Evolutionary conservation across 92 coral and sea anemone species (phyloP).

Genomic region (Porites rus): DNA sequence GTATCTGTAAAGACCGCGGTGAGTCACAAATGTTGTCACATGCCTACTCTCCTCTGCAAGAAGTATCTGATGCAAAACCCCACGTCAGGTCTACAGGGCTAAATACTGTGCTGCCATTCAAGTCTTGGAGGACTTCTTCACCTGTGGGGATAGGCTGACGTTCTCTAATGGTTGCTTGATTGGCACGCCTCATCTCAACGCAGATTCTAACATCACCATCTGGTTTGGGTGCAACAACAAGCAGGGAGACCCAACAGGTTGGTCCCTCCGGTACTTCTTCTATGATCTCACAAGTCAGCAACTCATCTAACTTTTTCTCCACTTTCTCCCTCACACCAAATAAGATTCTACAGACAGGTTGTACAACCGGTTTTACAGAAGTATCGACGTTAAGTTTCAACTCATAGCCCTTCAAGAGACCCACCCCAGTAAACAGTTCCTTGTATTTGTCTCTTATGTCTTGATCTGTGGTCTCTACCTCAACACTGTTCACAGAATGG

Average conservation of each 20-base stretch:
- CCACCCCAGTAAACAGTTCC: slow-evolving; percentile 33
- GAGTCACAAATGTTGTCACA: no score
- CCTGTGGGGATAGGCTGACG: no score
- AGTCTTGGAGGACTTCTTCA: no score
- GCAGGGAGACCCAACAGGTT: background rate
- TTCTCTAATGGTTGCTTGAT: background rate
- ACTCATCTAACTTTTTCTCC: no score
- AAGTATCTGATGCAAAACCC: no score
- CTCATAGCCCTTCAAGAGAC: slow-evolving; percentile 30
- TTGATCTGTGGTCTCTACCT: background rate
- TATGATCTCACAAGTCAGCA: no score
- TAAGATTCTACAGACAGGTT: slow-evolving; percentile 12
- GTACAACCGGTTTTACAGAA: slow-evolving; percentile 7
- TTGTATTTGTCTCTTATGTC: background rate
- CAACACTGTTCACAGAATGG: slow-evolving; percentile 21
- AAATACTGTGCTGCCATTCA: no score
- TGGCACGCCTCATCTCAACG: background rate
- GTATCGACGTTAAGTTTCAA: background rate
- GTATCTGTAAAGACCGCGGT: slow-evolving; percentile 29
- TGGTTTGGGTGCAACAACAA: background rate
- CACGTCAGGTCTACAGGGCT: no score
- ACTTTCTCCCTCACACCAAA: no score
- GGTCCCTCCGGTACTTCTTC: no score
- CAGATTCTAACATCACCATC: background rate
- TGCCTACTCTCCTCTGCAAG: no score